These are phyloP conservation scores for Sinhomidia bicolor DNA, from an alignment of 2,888 invertebrate species.

Conservation along the genomic window DNA sequence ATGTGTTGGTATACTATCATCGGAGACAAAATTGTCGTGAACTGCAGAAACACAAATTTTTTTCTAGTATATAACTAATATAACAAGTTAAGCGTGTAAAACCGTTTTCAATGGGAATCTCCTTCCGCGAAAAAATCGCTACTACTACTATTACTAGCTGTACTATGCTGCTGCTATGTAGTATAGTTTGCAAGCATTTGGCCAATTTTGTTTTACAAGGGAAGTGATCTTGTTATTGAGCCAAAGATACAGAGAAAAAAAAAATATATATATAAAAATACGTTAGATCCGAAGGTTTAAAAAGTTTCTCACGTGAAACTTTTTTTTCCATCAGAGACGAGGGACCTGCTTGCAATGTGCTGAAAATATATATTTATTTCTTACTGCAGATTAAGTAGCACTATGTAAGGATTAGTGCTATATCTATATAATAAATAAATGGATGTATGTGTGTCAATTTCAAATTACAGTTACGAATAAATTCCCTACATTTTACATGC, in stretches of 20 bases:
- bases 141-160: no score
- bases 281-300: constrained; percentile 18
- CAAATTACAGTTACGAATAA: constrained; percentile 1
- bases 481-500: background rate
- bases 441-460: constrained; percentile 6
- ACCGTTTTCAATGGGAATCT: background rate
- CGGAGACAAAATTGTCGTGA: background rate
- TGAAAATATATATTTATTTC: background rate
- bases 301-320: background rate
- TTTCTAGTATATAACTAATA: no score
- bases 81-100: background rate
- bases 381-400: background rate
- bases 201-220: constrained; percentile 15
- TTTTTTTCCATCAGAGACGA: background rate
- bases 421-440: no score
- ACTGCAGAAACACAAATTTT: background rate
- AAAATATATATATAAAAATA: background rate
- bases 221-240: background rate
- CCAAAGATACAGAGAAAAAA: constrained; percentile 2
- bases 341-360: background rate
- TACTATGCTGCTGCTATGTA: no score
- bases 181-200: background rate
- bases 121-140: no score
- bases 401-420: background rate
- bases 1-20: background rate